Evolutionary conservation across 2,888 invertebrate genomes (phyloP), one percentile per base, ranked within the genome.

Genomic region (Camponotus fellah): DNA sequence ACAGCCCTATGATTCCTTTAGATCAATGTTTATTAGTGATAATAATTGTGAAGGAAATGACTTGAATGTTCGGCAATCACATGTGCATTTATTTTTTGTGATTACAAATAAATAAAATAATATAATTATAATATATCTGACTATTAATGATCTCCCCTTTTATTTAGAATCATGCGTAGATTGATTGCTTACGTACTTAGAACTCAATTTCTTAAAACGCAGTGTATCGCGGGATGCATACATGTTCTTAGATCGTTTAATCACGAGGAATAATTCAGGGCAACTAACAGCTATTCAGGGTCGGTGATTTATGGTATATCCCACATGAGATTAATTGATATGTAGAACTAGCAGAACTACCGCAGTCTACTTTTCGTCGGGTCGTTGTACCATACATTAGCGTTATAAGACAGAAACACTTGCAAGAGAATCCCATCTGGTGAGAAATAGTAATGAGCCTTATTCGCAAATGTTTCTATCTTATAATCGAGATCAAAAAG

Each of bases 381-480:
- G 62, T 69, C 84, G 68, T 84, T 87, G 88, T 82, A 74, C 83
- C 6, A 14, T 46, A 46, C 53, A n/a, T 53, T 53, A 53, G 17
- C 6, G 6, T 53, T 53, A n/a, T 49, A 49, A 53, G 49, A n/a
- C 8, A 53, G n/a, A 53, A 53, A n/a, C 53, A n/a, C 8, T 53
- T n/a, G 53, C 53, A n/a, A n/a, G n/a, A 53, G 17, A n/a, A 53
- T 53, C 53, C 8, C 53, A 53, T 8, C 8, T 53, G 6, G 6
- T 53, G n/a, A 53, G n/a, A n/a, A 53, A n/a, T n/a, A n/a, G 84
- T 79, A 88, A 88, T 56, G 68, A 77, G 43, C n/a, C 26, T 77
- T 40, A n/a, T n/a, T 9, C 32, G 53, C 26, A 8, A 26, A 21
- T 17, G 0, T 68, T 58, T 43, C 56, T 14, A n/a, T 53, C 8